phyloP scores from a whole-genome alignment of 2,113 vertebrate species.

The Daubentonia madagascariensis region DNA sequence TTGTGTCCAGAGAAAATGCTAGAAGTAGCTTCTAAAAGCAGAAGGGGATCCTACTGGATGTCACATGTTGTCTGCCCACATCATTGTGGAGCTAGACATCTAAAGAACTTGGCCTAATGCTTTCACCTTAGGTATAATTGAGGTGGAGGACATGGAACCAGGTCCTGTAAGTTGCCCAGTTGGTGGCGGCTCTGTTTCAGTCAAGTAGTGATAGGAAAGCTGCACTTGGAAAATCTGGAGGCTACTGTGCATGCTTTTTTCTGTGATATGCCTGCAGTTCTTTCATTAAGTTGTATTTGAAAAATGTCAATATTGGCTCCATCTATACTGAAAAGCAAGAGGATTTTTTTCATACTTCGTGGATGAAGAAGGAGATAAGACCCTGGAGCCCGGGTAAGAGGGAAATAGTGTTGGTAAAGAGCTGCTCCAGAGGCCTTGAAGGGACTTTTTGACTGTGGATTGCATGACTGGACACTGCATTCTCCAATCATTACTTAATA shows the following conservation, averaged over 20 bases:
- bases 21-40: not conserved
- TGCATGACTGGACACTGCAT: not conserved
- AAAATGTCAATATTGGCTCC: not conserved
- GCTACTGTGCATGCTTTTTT: not conserved
- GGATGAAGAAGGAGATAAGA: not conserved
- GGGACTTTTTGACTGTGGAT: not conserved
- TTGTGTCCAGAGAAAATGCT: not conserved
- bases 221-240: not conserved
- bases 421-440: not conserved
- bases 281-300: not conserved
- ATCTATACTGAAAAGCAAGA: not conserved
- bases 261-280: not conserved
- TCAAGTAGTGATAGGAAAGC: not conserved
- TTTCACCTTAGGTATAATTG: not conserved
- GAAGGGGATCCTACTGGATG: not conserved
- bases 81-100: not conserved
- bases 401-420: not conserved
- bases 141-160: not conserved
- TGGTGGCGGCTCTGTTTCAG: not conserved
- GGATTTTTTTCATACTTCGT: not conserved
- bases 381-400: not conserved
- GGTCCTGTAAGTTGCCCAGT: not conserved
- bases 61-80: not conserved
- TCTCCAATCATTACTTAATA: not conserved
- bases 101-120: not conserved